phyloP scores from a whole-genome alignment of 2,888 invertebrate species.

The Leucophenga montana region DNA sequence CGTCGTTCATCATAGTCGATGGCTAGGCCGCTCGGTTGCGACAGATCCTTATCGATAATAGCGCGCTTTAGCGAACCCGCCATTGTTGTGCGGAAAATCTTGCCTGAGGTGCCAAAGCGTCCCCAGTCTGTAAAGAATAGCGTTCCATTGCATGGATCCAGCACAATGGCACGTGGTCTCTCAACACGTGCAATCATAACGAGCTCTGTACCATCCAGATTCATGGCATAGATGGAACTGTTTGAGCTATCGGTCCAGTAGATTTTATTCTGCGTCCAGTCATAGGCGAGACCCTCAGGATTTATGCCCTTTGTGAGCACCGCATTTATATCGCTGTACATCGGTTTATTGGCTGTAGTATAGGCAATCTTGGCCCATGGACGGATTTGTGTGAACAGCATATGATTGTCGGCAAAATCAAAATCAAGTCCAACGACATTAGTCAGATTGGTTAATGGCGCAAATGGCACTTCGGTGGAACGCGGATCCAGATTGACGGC shows the following conservation, averaged over 20 bases:
- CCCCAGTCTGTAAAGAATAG: conserved; percentile 98
- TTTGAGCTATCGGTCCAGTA: conserved; percentile 98
- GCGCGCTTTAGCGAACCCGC: conserved; percentile 93
- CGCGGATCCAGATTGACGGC: conserved; percentile 91
- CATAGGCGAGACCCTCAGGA: conserved; percentile 95
- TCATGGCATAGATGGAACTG: conserved; percentile 95
- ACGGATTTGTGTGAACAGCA: conserved; percentile 94
- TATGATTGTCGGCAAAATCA: conserved; percentile 88
- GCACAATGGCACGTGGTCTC: conserved; percentile 93
- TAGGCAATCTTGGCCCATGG: conserved; percentile 92
- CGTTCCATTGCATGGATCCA: conserved; percentile 97
- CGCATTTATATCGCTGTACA: conserved; percentile 77
- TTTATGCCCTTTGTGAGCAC: conserved; percentile 87
- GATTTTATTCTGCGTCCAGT: conserved; percentile 97
- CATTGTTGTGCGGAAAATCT: conserved; percentile 96
- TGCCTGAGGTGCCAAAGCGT: conserved; percentile 91
- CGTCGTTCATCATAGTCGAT: conserved; percentile 95
- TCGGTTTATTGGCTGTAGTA: conserved; percentile 83
- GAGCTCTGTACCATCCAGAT: conserved; percentile 87
- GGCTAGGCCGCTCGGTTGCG: conserved; percentile 95
- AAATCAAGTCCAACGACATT: conserved; percentile 97
- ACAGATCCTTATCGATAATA: conserved; percentile 90
- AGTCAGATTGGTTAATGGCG: conserved; percentile 87
- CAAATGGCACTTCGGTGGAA: conserved; percentile 87
- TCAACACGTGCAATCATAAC: conserved; percentile 95